Percentiles rank a stretch among this genome's conserved stretches.
Conservation (phyloP, 2,888 invertebrate species). For the Melipona beecheii region DNA sequence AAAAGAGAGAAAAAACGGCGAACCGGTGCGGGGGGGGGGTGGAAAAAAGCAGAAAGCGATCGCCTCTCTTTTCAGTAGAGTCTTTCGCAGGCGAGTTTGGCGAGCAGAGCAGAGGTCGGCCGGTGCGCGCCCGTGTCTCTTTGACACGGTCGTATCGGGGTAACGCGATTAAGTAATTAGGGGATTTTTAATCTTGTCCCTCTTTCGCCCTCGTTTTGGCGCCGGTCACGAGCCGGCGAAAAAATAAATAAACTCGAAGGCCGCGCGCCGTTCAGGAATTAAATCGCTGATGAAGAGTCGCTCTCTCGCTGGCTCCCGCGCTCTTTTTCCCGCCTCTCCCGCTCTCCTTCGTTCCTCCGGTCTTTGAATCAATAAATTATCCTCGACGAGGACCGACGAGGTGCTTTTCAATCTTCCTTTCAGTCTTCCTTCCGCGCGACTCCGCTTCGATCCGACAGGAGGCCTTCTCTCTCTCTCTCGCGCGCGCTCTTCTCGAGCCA, state of each 20-base stretch:
- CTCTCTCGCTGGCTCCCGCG: conserved; percentile 18
- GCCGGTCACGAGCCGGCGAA: conserved; percentile 76
- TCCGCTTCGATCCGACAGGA: conserved; percentile 9
- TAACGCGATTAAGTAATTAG: conserved; percentile 83
- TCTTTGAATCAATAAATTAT: conserved; percentile 77
- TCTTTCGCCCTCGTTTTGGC: conserved; percentile 71
- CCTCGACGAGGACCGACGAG: conserved; percentile 31
- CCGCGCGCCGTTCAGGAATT: conserved; percentile 75
- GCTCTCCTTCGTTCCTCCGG: conserved; percentile 26
- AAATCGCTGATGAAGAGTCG: conserved; percentile 82
- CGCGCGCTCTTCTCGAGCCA: conserved; percentile 1
- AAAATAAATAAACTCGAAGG: conserved; percentile 81
- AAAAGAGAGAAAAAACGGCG: background rate
- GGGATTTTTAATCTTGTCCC: conserved; percentile 81
- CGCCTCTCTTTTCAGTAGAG: background rate
- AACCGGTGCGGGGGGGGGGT: background rate
- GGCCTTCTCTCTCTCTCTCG: conserved; percentile 6
- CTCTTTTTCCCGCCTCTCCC: conserved; percentile 40
- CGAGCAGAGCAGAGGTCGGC: background rate
- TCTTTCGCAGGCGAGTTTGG: background rate
- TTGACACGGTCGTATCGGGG: conserved; percentile 77
- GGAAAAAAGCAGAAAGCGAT: conserved; percentile 10
- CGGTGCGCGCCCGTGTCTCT: conserved; percentile 63
- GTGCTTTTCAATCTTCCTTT: conserved; percentile 42
- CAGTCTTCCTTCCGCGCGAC: background rate